These are phyloP conservation scores for Amphimallon solstitiale DNA, from an alignment of 2,888 invertebrate species.

Conservation along the genomic window DNA sequence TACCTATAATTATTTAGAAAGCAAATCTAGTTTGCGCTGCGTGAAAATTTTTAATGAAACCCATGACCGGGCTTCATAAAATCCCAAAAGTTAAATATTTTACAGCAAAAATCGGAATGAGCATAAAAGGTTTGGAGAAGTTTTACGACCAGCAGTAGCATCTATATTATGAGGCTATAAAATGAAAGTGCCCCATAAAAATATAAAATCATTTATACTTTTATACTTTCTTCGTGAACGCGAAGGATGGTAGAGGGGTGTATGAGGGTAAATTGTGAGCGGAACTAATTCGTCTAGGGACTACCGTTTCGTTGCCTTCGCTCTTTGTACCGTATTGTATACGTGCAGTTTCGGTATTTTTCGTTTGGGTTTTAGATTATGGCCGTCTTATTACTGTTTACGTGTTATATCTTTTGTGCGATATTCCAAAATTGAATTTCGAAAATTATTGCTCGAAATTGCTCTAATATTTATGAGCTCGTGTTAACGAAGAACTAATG, in stretches of 20 bases:
- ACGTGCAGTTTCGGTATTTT: no score
- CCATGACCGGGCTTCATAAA: constrained; percentile 27
- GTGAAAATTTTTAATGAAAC: constrained; percentile 10
- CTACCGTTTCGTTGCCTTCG: constrained; percentile 17
- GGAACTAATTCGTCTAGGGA: constrained; percentile 43
- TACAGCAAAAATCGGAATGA: constrained; percentile 38
- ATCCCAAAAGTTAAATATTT: constrained; percentile 42
- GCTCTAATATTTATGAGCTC: no score
- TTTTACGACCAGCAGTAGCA: constrained; percentile 49
- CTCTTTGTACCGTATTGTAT: no score
- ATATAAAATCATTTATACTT: constrained; percentile 53
- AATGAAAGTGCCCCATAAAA: constrained; percentile 55
- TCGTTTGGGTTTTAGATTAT: no score
- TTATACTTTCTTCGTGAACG: constrained; percentile 50
- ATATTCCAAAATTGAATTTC: no score
- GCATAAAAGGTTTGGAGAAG: constrained; percentile 35
- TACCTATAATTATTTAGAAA: no score
- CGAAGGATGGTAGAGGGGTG: background rate
- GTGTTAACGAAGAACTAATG: no score
- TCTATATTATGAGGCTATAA: constrained; percentile 55
- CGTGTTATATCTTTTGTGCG: no score
- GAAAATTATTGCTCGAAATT: no score
- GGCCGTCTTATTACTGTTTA: no score
- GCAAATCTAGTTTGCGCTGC: no score
- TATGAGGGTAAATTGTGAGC: constrained; percentile 40